phyloP scores from a whole-genome alignment of 1,140 invertebrate species.

The Lucilia cuprina region DNA sequence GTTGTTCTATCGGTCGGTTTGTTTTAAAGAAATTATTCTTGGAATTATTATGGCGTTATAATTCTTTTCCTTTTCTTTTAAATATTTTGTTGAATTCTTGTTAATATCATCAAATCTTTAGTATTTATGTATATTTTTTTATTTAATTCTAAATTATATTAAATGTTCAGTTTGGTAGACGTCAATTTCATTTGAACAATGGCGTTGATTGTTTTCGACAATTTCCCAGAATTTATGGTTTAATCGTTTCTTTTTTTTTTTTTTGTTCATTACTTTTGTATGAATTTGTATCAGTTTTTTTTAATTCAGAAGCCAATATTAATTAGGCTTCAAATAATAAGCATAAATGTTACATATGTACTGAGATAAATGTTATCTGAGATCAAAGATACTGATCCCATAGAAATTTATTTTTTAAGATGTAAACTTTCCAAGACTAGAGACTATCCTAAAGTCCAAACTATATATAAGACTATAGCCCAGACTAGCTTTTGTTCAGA shows the following conservation, averaged over 20 bases:
- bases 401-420: too few species aligned
- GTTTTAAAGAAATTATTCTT: not conserved
- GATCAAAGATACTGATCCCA: too few species aligned
- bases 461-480: too few species aligned
- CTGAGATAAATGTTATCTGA: too few species aligned
- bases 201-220: slow-evolving; percentile 36
- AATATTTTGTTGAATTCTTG: not conserved
- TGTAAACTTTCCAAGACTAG: too few species aligned
- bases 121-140: not conserved
- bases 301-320: slow-evolving; percentile 34
- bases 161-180: slow-evolving; percentile 4
- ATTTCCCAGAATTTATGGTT: slow-evolving; percentile 45
- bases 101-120: not conserved
- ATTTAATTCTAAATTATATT: not conserved
- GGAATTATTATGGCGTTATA: not conserved
- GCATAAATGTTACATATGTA: not conserved
- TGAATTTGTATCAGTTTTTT: slow-evolving; percentile 9
- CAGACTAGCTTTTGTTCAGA: too few species aligned
- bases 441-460: too few species aligned
- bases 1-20: not conserved
- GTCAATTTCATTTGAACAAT: slow-evolving; percentile 37
- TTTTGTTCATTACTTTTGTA: not conserved
- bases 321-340: slow-evolving; percentile 41
- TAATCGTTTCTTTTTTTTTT: not conserved
- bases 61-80: not conserved